These are phyloP conservation scores for Gasterosteus nipponicus DNA, from an alignment of 2,113 vertebrate genomes.

Conservation along the genomic window DNA sequence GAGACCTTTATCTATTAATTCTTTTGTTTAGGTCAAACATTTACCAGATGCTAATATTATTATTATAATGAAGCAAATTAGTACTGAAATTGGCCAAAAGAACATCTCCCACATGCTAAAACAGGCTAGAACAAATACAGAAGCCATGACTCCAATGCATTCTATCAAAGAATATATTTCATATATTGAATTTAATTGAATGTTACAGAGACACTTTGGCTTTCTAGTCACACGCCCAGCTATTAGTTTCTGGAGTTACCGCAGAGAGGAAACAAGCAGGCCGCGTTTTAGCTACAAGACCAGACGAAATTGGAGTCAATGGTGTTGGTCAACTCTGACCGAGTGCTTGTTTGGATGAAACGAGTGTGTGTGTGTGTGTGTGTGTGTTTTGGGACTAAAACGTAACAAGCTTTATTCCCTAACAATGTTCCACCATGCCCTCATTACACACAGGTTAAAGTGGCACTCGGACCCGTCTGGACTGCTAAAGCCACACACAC, in stretches of 20 bases:
- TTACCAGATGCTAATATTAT: not conserved
- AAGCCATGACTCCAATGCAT: not conserved
- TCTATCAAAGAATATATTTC: not conserved
- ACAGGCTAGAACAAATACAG: not conserved
- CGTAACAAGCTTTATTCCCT: slow-evolving; percentile 80
- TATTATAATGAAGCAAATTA: not conserved
- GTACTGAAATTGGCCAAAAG: not conserved
- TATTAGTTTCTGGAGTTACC: slow-evolving; percentile 41
- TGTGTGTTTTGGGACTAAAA: slow-evolving; percentile 55
- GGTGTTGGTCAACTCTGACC: slow-evolving; percentile 73
- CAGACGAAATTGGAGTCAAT: slow-evolving; percentile 77
- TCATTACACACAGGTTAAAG: slow-evolving; percentile 82
- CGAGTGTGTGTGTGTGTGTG: slow-evolving; percentile 43
- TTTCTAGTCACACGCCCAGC: slow-evolving; percentile 31
- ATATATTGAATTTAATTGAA: not conserved
- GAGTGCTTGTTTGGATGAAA: slow-evolving; percentile 62
- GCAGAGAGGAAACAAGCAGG: slow-evolving; percentile 39
- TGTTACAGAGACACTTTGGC: slow-evolving; percentile 5
- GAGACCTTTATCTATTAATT: not conserved
- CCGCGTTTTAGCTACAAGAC: slow-evolving; percentile 54
- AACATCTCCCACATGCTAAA: not conserved
- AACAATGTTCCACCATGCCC: slow-evolving; percentile 77
- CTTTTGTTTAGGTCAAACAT: not conserved
- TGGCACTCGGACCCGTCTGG: slow-evolving; percentile 72
- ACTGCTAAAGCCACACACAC: slow-evolving; percentile 51